Base-by-base conservation (phyloP, 23 tunicate genomes). In the Oikopleura dioica region DNA sequence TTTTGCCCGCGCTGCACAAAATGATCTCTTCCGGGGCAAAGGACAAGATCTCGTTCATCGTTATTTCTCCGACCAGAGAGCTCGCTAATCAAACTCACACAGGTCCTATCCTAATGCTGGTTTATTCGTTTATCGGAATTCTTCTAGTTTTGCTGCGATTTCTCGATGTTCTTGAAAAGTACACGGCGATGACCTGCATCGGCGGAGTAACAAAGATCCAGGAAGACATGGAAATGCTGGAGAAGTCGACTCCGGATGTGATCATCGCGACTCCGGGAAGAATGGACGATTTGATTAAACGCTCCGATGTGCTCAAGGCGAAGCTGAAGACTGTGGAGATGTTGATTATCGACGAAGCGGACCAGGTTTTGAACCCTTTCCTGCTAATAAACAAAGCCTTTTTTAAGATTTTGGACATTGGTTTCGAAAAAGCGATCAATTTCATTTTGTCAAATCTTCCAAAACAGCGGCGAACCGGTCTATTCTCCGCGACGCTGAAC, bases 401-500 rank as follows among this genome's bases (percentile, higher is more conserved):
- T n/a, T n/a, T n/a, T n/a, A n/a, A n/a, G n/a, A 69, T 94, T 51
- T 69, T 94, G 24, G 95, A 94, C 37, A 77, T 86, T 38, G 99
- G 99, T n/a, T 94, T 94, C 79, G 85, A 94, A 37, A 79, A 78
- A 76, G 76, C 83, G 24, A 30, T 94, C 34, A 80, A 80, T 33
- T 69, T 84, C 26, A 94, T 94, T 77, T 69, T 37, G 37, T 79
- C 83, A 16, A 75, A 37, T 63, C 38, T 94, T 16, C 99, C 95
- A 23, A 94, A 94, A 36, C 99, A 86, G 38, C 37, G 99, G 36
- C 82, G 95, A 76, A 94, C 99, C 9, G 99, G 99, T 23, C 78
- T 94, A 30, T 94, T 94, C 81, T 86, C 95, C 77, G 99, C 99
- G 16, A 94, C 99, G 34, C 95, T 81, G 76, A 86, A 88, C 4